phyloP scores from a whole-genome alignment of 2,797 vertebrate genomes.

The Amblyraja radiata region DNA sequence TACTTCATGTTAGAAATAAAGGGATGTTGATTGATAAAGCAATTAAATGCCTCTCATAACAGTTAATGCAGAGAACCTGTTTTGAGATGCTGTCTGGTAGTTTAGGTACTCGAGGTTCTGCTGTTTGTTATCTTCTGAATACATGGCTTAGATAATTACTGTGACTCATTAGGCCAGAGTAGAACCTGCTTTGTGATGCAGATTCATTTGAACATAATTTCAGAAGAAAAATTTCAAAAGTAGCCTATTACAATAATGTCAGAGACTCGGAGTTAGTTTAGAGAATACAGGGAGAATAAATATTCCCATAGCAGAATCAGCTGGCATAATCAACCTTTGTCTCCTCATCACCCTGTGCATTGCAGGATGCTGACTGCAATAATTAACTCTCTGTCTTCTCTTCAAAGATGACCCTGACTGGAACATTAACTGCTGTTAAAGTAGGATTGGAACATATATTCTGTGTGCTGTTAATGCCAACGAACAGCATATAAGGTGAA shows the following conservation, averaged over 20 bases:
- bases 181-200: neutral
- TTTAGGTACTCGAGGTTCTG: neutral
- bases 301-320: neutral
- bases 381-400: neutral
- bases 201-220: slow-evolving; percentile 4
- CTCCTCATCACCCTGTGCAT: neutral
- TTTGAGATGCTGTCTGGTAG: slow-evolving; percentile 4
- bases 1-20: neutral
- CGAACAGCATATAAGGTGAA: too few species aligned
- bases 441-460: neutral
- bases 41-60: neutral
- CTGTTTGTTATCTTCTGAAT: slow-evolving; percentile 20
- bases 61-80: neutral
- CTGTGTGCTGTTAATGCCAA: too few species aligned
- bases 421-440: neutral
- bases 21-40: neutral
- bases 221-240: neutral
- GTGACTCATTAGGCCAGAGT: neutral
- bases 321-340: neutral
- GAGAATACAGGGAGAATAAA: neutral
- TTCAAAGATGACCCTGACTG: neutral
- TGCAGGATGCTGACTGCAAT: neutral
- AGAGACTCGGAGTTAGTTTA: neutral
- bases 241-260: neutral
- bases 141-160: neutral